Percentiles rank a stretch among this genome's conserved stretches.
Conservation (phyloP, 1,140 invertebrate species). For the Cherax quadricarinatus region DNA sequence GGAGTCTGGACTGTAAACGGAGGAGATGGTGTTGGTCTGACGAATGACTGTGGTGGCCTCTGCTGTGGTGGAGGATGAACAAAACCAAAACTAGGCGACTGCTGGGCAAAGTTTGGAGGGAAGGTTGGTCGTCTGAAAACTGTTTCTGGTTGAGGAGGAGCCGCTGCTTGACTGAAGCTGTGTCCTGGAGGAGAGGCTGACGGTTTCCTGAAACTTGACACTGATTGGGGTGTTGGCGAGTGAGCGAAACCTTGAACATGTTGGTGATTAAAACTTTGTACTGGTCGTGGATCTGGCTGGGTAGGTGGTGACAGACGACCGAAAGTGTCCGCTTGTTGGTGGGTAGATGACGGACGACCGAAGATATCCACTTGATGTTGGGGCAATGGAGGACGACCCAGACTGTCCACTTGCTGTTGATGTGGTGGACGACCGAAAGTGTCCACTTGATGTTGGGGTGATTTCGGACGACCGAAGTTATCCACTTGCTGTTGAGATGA, state of each 20-base stretch:
- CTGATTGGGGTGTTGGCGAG: background rate
- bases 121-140: constrained; percentile 25
- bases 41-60: background rate
- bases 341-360: background rate
- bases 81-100: background rate
- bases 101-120: constrained; percentile 15
- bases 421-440: constrained; percentile 1
- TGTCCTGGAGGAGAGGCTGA: background rate
- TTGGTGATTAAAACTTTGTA: constrained; percentile 23
- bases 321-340: no score
- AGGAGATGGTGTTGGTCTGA: constrained; percentile 21
- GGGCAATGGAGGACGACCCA: background rate
- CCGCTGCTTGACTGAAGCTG: background rate
- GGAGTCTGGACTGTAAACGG: background rate
- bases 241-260: background rate
- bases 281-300: background rate
- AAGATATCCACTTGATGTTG: background rate
- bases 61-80: background rate
- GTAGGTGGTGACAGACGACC: background rate
- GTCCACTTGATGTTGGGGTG: background rate
- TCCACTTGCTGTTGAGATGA: background rate
- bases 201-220: background rate
- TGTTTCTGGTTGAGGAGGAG: background rate
- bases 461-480: no score
- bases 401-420: background rate